phyloP scores from a whole-genome alignment of 2,888 invertebrate genomes.

The Pocota personata region DNA sequence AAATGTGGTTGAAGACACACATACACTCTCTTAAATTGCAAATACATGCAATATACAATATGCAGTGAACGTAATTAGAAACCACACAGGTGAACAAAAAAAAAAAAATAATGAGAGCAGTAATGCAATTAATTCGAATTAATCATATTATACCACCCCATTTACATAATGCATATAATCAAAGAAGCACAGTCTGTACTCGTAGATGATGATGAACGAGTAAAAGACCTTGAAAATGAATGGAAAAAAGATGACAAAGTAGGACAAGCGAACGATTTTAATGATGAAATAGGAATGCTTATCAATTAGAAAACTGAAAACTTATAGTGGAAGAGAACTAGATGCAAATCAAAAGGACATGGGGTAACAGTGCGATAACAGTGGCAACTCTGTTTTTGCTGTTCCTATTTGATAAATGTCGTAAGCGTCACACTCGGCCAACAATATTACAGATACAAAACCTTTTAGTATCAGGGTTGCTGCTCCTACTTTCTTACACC shows the following conservation, averaged over 20 bases:
- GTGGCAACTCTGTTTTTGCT: too few species aligned
- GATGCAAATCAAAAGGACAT: too few species aligned
- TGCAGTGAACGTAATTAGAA: constrained; percentile 51
- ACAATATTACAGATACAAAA: too few species aligned
- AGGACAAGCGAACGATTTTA: not conserved
- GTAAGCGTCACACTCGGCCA: too few species aligned
- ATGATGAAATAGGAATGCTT: not conserved
- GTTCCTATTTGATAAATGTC: too few species aligned
- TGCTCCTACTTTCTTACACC: too few species aligned
- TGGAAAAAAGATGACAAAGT: not conserved
- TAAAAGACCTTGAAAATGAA: constrained; percentile 4
- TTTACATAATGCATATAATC: constrained; percentile 1
- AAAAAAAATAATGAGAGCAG: constrained; percentile 46
- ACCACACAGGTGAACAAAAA: constrained; percentile 35
- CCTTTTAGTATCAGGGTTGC: too few species aligned
- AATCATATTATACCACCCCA: constrained; percentile 40
- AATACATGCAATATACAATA: constrained; percentile 28
- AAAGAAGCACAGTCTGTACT: not conserved
- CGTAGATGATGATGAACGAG: too few species aligned
- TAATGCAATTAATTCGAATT: constrained; percentile 65
- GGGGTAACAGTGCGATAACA: too few species aligned
- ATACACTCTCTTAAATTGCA: constrained; percentile 33
- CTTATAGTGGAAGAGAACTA: too few species aligned
- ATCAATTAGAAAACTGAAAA: not conserved
- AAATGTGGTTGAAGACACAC: constrained; percentile 48